phyloP scores from a whole-genome alignment of 92 coral and sea anemone genomes.

The Epizoanthus illoricatus region DNA sequence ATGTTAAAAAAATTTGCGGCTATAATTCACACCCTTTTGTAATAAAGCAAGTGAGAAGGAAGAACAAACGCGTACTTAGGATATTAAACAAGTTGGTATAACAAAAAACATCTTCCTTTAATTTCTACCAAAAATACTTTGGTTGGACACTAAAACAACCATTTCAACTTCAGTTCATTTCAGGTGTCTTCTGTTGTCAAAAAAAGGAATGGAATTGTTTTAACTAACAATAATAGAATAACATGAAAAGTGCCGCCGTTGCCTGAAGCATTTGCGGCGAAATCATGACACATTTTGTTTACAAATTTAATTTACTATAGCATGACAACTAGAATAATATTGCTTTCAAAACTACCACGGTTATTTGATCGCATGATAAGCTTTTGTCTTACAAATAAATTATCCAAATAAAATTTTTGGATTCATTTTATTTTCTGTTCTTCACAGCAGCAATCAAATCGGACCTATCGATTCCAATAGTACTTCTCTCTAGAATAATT shows the following conservation, averaged over 20 bases:
- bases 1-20: not conserved
- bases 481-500: not conserved
- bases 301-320: constrained; percentile 2
- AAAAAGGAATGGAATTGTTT: not conserved
- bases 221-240: not conserved
- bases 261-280: constrained; percentile 18
- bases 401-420: not conserved
- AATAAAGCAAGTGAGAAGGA: not conserved
- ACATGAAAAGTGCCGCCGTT: constrained; percentile 13
- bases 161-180: not conserved
- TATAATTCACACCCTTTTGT: not conserved
- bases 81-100: not conserved
- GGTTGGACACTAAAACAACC: no score
- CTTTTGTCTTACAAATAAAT: not conserved
- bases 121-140: not conserved
- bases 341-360: not conserved
- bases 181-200: not conserved
- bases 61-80: no score
- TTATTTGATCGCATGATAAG: constrained; percentile 14
- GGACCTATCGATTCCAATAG: not conserved
- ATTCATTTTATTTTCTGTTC: not conserved
- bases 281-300: not conserved
- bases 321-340: constrained; percentile 6
- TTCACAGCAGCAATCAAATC: not conserved
- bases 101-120: not conserved